Evolutionary conservation across 2,797 vertebrate genomes (phyloP), one percentile per base, ranked within the genome.

Genomic region (Harpagifer antarcticus): DNA sequence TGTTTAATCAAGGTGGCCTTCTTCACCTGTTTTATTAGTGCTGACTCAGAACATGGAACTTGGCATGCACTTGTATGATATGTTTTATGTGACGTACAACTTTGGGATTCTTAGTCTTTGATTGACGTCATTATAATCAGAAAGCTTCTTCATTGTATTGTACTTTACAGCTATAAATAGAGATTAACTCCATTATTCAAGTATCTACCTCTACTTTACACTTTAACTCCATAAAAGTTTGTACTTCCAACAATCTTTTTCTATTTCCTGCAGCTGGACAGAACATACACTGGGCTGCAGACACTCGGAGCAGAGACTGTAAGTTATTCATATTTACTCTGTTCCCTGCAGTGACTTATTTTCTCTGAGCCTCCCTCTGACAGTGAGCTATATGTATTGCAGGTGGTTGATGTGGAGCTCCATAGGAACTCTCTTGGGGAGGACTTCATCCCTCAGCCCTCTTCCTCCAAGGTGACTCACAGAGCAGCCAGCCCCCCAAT

Each of bases 401-500:
- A 99, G 98, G 98, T 99, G 62, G 98, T 99, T 76, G 98, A 99
- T 70, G 98, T 99, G 86, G 98, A 99, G 83, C 96, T 99, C 3
- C 96, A 97, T 57, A 96, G 97, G 76, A 96, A 96, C 93, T 97
- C 98, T 55, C 94, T 99, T 9, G 96, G 95, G 0, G 96, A 97
- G 40, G 98, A 97, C 59, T 96, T 93, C 71, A 72, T 97, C 72
- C 89, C 92, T 59, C 90, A 91, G 67, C 85, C 92, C 20, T 89
- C 88, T 42, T 93, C 92, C 16, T 93, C 92, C 61, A 94, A 93
- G 76, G 86, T 78, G 82, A 81, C 83, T 70, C 84, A 76, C 48
- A 84, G 89, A 83, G 78, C 94, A 86, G 70, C 95, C 88, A 88
- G 96, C 91, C 72, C 97, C 88, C 64, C 91, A 88, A 79, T 91